Conservation (phyloP, 2,888 invertebrate genomes). For the Plagiodera versicolora region DNA sequence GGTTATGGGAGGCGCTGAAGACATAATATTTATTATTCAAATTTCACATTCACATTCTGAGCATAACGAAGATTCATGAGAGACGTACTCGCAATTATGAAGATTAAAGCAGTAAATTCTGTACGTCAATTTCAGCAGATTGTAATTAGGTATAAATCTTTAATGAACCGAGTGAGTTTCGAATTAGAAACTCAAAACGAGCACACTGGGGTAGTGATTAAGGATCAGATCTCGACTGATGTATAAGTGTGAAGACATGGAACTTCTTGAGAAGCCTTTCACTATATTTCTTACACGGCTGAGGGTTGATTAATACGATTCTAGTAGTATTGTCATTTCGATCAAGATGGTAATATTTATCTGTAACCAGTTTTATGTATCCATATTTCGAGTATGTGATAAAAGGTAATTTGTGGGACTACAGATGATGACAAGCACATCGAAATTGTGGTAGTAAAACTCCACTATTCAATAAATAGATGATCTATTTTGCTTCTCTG, state of each 20-base stretch:
- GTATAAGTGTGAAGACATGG: not conserved
- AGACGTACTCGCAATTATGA: not conserved
- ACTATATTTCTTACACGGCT: no score
- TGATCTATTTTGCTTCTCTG: no score
- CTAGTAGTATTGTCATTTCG: no score
- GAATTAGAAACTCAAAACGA: not conserved
- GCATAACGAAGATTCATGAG: not conserved
- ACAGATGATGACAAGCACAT: no score
- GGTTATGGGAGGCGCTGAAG: not conserved
- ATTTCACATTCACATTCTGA: not conserved
- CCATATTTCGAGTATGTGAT: no score
- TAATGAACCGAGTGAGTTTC: not conserved
- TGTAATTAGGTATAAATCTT: conserved; percentile 1
- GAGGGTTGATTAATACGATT: no score
- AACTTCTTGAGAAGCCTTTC: not conserved
- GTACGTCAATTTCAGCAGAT: conserved; percentile 1
- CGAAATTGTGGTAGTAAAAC: no score
- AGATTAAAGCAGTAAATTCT: not conserved
- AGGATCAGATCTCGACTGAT: not conserved
- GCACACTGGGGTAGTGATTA: not conserved
- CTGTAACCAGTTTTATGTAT: no score
- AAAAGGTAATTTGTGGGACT: no score
- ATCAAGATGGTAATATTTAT: no score
- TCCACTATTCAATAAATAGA: no score
- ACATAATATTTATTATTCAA: not conserved